Base-by-base conservation (phyloP, 1,140 invertebrate genomes). In the Papilio glaucus region DNA sequence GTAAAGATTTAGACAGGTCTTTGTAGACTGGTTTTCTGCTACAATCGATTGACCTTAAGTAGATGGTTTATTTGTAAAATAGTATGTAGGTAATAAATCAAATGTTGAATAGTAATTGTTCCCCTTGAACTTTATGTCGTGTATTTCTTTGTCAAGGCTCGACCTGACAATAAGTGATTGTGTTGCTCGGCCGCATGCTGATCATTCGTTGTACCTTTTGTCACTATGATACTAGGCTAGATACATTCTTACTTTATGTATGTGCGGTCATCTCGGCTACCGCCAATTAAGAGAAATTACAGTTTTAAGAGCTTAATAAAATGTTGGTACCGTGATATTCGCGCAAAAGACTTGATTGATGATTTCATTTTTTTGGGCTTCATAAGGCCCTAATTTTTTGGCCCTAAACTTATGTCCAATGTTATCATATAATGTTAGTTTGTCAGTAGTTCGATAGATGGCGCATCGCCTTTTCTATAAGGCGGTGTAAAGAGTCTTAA, bases 161-260 rank as follows among this genome's bases (percentile, higher is more conserved):
- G 24, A 57, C 49, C 9, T 57, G 49, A 57, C 49, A 57, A 26
- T 57, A 57, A 57, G 49, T 57, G 49, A 57, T 57, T 57, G 49
- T 57, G 49, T 57, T 57, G 49, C 49, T 57, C 49, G 49, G 49
- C 21, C 4, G 21, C 24, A 4, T 57, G 49, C 21, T 57, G 21
- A 24, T 57, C 7, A 6, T 33, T 33, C 21, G 18, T 18, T 24
- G 10, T 57, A 57, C 45, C 15, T 57, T 57, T 24, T 57, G 21
- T 57, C 49, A 57, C 29, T 57, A 57, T 21, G 8, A 4, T 49
- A 49, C 15, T 10, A 24, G 15, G n/a, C 18, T 21, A 42, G 41
- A 12, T 42, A n/a, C 41, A 13, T 42, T 13, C n/a, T n/a, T 42
- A n/a, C 13, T 2, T 45, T 1, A 18, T 49, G 7, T 8, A 4